Evolutionary conservation across 2,888 invertebrate species (phyloP).

Genomic region (Alitta virens): DNA sequence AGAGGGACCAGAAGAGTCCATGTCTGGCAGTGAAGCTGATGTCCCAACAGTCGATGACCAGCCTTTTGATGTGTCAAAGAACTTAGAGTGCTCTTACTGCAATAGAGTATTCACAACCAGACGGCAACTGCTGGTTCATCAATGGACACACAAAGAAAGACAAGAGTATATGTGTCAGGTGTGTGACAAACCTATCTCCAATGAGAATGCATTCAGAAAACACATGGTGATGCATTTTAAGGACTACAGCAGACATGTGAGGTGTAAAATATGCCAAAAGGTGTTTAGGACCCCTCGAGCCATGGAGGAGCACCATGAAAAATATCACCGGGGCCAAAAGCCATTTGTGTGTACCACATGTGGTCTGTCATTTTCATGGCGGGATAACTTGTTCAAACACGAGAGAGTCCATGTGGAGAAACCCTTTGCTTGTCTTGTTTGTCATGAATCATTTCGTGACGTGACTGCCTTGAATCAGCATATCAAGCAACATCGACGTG

Average conservation of each 20-base stretch:
- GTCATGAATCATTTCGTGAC: conserved; percentile 15
- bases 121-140: conserved; percentile 10
- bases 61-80: too few relatives aligned
- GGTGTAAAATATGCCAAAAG: conserved; percentile 12
- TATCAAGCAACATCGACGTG: neutral
- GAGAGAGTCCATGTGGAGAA: conserved; percentile 8
- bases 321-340: conserved; percentile 12
- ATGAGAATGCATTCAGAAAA: conserved; percentile 10
- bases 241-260: conserved; percentile 7
- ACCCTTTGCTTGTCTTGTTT: conserved; percentile 16
- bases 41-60: too few relatives aligned
- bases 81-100: conserved; percentile 2
- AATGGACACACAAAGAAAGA: conserved; percentile 15
- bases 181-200: conserved; percentile 13
- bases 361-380: conserved; percentile 14
- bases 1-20: too few relatives aligned
- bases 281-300: conserved; percentile 7
- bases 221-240: conserved; percentile 11
- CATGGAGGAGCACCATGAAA: conserved; percentile 13
- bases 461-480: conserved; percentile 1
- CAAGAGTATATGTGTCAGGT: conserved; percentile 7
- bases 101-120: neutral
- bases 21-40: too few relatives aligned
- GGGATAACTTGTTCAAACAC: conserved; percentile 11
- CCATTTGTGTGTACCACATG: conserved; percentile 9